phyloP scores from a whole-genome alignment of 1,140 invertebrate genomes.

The Phenacoccus solenopsis region DNA sequence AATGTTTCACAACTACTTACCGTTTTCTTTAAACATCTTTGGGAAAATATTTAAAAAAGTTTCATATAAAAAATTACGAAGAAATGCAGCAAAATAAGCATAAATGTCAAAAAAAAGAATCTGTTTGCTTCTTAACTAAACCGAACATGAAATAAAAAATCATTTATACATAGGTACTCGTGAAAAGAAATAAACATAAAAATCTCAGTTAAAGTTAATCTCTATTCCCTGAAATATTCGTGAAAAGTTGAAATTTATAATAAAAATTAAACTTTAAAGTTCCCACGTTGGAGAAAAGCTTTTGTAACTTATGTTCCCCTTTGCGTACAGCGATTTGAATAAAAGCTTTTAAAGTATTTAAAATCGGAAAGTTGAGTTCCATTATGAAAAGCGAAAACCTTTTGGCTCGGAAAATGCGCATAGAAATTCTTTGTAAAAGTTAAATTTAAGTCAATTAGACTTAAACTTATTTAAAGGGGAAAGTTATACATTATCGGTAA shows the following conservation, averaged over 20 bases:
- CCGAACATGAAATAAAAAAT: too few species aligned
- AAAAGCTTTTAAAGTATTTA: slow-evolving; percentile 17
- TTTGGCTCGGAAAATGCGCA: not conserved
- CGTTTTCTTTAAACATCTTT: too few species aligned
- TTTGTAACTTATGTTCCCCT: not conserved
- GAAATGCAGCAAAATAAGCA: too few species aligned
- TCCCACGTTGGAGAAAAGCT: not conserved
- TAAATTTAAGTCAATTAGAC: slow-evolving; percentile 16
- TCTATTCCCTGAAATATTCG: too few species aligned
- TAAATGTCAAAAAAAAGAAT: too few species aligned
- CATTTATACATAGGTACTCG: too few species aligned
- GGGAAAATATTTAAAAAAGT: too few species aligned
- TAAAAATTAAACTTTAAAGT: not conserved
- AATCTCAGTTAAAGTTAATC: too few species aligned
- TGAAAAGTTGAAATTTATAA: not conserved
- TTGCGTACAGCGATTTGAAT: not conserved
- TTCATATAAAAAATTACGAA: too few species aligned
- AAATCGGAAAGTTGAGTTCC: slow-evolving; percentile 11
- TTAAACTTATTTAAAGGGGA: slow-evolving; percentile 7
- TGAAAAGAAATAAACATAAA: too few species aligned
- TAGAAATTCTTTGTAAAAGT: not conserved
- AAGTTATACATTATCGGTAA: slow-evolving; percentile 10
- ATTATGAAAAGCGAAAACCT: slow-evolving; percentile 9
- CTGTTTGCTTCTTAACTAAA: too few species aligned
- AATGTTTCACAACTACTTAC: too few species aligned